phyloP scores from a whole-genome alignment of 2,797 vertebrate genomes.

The Alca torda region DNA sequence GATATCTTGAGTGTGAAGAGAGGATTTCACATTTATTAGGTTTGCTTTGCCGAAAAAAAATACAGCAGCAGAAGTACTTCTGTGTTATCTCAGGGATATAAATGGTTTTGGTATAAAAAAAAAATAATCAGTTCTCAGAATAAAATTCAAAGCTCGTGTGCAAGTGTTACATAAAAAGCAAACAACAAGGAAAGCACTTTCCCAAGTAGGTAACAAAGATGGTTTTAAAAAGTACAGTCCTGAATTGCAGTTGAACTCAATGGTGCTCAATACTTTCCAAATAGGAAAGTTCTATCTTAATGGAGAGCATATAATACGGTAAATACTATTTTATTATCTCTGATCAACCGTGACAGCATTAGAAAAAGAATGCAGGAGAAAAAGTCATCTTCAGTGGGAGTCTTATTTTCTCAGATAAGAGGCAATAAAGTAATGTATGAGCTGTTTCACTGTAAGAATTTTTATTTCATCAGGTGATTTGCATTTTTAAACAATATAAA shows the following conservation, averaged over 20 bases:
- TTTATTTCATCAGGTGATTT: not conserved
- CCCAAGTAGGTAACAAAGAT: constrained; percentile 36
- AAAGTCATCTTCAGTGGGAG: not conserved
- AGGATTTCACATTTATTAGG: constrained; percentile 79
- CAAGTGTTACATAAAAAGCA: constrained; percentile 64
- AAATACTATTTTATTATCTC: constrained; percentile 69
- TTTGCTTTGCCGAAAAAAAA: constrained; percentile 60
- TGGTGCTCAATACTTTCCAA: constrained; percentile 53
- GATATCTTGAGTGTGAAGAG: constrained; percentile 74
- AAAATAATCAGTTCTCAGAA: constrained; percentile 67
- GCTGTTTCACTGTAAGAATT: not conserved
- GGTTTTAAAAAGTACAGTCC: constrained; percentile 45
- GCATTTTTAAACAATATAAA: constrained; percentile 16
- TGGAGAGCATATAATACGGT: constrained; percentile 48
- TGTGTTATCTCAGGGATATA: constrained; percentile 68
- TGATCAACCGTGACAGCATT: constrained; percentile 44
- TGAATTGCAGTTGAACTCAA: constrained; percentile 50
- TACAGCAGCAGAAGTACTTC: constrained; percentile 2
- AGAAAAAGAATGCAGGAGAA: constrained; percentile 6
- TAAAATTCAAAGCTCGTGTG: constrained; percentile 68
- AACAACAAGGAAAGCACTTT: constrained; percentile 50
- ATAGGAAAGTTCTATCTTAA: constrained; percentile 62
- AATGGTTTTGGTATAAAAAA: constrained; percentile 61
- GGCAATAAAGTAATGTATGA: not conserved
- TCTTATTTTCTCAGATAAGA: not conserved